Base-by-base conservation (phyloP, 2,888 invertebrate species). In the Axea sp. region DNA sequence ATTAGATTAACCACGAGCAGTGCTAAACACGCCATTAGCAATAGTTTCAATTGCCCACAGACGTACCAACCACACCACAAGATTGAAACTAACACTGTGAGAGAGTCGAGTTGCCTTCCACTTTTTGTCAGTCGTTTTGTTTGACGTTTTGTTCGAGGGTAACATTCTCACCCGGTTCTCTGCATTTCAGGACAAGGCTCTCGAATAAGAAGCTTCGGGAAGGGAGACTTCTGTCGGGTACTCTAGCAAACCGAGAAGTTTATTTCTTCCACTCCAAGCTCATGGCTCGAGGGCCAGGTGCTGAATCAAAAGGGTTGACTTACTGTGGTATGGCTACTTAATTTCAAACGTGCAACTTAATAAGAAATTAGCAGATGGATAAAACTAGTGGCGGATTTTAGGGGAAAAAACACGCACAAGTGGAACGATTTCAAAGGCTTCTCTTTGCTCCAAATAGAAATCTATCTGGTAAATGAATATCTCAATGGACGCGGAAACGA, bases 201-300 rank as follows among this genome's bases (percentile, higher is more conserved):
- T 35, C 22, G 39, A 47, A 39, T 37, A 22, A 47, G 47, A 45
- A 45, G 49, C 41, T 33, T 37, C 6, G 33, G 30, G 15, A n/a
- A 15, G 30, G 19, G 39, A 8, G 7, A 15, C 17, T 37, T 55
- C 12, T 22, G 55, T 55, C 22, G 11, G 47, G 15, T 4, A 65
- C 15, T 67, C 19, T 14, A 37, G 8, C 37, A 24, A 39, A 39
- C 35, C 41, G 19, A 55, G 47, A 68, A 51, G 49, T 57, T 67
- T 57, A 41, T 57, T 57, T 47, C 41, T 55, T 49, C 26, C 22
- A 35, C 14, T 17, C 28, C 43, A 9, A 47, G 12, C 28, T 39
- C 47, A 26, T 26, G 15, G n/a, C 24, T 62, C 26, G 17, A 62
- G 55, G 26, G 55, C 62, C 69, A 60, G 60, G 69, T 69, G 69